Conservation (phyloP, 2,113 vertebrate genomes). For the Pelodiscus sinensis region DNA sequence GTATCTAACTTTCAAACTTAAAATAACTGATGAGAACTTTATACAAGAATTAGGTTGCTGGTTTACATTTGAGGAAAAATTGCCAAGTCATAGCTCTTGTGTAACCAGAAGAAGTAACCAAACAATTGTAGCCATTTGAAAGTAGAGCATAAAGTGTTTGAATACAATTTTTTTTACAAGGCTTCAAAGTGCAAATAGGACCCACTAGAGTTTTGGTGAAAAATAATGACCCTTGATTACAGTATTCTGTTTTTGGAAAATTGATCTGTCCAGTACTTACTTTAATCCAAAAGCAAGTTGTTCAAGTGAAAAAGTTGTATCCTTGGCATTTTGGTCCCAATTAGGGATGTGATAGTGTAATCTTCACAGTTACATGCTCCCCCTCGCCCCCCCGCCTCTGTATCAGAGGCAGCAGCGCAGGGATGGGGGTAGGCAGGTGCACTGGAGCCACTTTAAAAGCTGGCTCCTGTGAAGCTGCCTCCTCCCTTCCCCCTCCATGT, state of each 20-base stretch:
- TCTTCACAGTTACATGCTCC: too few relatives aligned
- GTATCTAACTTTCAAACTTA: background rate
- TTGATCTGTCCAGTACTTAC: conserved; percentile 17
- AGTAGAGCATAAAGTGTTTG: background rate
- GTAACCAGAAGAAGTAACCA: background rate
- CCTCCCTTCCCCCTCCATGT: too few relatives aligned
- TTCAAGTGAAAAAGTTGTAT: background rate
- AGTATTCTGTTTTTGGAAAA: conserved; percentile 17
- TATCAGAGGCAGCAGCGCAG: too few relatives aligned
- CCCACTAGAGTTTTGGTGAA: conserved; percentile 17
- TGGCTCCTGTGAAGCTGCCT: too few relatives aligned
- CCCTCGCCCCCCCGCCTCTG: too few relatives aligned
- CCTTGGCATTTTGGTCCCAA: background rate
- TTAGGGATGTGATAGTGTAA: too few relatives aligned
- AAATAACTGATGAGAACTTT: background rate
- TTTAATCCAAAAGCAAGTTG: background rate
- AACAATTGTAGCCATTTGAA: background rate
- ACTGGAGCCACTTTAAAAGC: too few relatives aligned
- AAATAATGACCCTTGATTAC: conserved; percentile 18
- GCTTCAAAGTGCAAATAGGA: conserved; percentile 36
- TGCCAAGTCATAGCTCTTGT: conserved; percentile 71
- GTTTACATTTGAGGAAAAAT: conserved; percentile 33
- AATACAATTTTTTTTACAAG: background rate
- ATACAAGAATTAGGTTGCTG: background rate
- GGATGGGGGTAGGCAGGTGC: too few relatives aligned